Conservation (phyloP, 2,888 invertebrate species). For the Scaptomyza tumidula region DNA sequence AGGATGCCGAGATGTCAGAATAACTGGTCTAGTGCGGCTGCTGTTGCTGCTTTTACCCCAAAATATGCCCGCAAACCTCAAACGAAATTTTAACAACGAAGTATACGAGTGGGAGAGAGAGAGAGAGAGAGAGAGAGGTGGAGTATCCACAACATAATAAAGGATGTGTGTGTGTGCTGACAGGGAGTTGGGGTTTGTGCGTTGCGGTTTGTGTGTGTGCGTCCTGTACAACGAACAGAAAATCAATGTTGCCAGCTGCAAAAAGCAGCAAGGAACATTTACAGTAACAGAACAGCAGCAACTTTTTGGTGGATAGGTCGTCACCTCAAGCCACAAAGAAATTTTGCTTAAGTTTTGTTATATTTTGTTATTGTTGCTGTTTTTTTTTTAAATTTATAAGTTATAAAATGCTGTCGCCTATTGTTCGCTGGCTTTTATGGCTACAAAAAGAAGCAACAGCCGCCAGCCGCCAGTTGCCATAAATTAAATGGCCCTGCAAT, state of each 20-base stretch:
- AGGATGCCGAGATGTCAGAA: conserved; percentile 55
- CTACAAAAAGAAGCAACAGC: conserved; percentile 25
- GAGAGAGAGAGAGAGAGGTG: neutral
- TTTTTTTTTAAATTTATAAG: conserved; percentile 69
- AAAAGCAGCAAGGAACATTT: conserved; percentile 27
- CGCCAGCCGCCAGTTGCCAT: conserved; percentile 42
- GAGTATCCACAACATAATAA: conserved; percentile 62
- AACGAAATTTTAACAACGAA: conserved; percentile 64
- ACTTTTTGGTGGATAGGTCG: conserved; percentile 41
- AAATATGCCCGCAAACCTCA: conserved; percentile 79
- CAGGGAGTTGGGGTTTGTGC: neutral
- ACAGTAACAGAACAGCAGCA: conserved; percentile 52
- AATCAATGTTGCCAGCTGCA: conserved; percentile 68
- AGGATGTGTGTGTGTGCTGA: conserved; percentile 35
- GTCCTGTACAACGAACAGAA: conserved; percentile 50
- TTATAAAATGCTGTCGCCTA: conserved; percentile 58
- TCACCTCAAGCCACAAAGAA: conserved; percentile 59
- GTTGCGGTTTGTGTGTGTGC: conserved; percentile 11
- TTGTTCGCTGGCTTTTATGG: conserved; percentile 58
- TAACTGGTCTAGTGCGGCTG: conserved; percentile 14
- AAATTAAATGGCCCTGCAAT: conserved; percentile 73
- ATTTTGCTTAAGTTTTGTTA: conserved; percentile 42
- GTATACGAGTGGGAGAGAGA: neutral
- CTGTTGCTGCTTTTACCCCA: conserved; percentile 44
- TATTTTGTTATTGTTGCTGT: neutral